Base-by-base conservation (phyloP, 1,140 invertebrate genomes). In the Choristoneura fumiferana region DNA sequence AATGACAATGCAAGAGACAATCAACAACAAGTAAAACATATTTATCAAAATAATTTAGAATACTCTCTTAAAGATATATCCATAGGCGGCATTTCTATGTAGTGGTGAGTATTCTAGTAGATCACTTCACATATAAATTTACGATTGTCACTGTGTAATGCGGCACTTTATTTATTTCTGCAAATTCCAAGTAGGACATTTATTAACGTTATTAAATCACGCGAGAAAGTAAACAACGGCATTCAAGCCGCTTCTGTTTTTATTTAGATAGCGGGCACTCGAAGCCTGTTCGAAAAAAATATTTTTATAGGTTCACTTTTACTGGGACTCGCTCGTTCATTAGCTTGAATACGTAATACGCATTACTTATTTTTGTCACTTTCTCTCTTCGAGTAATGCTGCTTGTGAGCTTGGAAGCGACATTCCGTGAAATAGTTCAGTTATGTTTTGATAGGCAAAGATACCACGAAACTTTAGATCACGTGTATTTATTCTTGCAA, bases 371-470 rank as follows among this genome's bases (percentile, higher is more conserved):
- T 61, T 55, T 39, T 65, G 39, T 67, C 52, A 74, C 77, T 85
- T 82, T 81, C 78, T 81, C 78, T 66, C 68, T 71, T 60, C 54
- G 62, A 59, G 57, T 75, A 68, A 49, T 49, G 43, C 18, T 1
- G 18, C 43, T 49, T 17, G 22, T 49, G 22, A 49, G 22, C 43
- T 12, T 29, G 43, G n/a, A 1, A 3, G 1, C 43, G 43, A 49
- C 43, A 29, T 12, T n/a, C 43, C 22, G 43, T 49, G 12, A 49
- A 49, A 49, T 49, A 12, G 17, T 43, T 18, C 17, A 43, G 9
- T 43, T 3, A 29, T 29, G 22, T 6, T 2, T 29, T 3, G 2
- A 6, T 3, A 29, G 22, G 6, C 6, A 29, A 29, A 6, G 22
- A 29, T 29, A 29, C 2, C 6, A 29, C 22, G 22, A 29, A 6